Evolutionary conservation across 1,140 invertebrate genomes (phyloP).

Genomic region (Brachionus koreanus): DNA sequence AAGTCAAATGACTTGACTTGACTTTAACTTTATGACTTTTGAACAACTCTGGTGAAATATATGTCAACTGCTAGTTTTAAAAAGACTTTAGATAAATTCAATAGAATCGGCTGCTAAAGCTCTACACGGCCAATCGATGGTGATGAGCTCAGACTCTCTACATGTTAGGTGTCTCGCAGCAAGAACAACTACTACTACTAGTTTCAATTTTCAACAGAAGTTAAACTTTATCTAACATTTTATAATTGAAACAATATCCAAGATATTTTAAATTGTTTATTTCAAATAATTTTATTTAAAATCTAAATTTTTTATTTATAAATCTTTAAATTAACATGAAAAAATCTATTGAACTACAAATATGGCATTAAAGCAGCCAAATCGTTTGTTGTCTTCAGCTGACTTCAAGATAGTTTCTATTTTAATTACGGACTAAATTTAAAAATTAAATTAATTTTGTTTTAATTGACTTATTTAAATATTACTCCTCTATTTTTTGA

Average conservation of each 20-base stretch:
- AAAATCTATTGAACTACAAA: not conserved
- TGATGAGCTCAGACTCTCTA: too few relatives aligned
- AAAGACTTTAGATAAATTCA: too few relatives aligned
- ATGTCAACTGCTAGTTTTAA: too few relatives aligned
- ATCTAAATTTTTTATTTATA: not conserved
- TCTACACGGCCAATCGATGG: too few relatives aligned
- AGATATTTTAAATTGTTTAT: too few relatives aligned
- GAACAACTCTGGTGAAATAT: too few relatives aligned
- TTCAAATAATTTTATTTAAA: not conserved
- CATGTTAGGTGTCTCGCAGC: too few relatives aligned
- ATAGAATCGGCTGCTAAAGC: too few relatives aligned
- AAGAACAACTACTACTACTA: too few relatives aligned
- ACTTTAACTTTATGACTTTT: too few relatives aligned
- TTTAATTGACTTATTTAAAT: not conserved
- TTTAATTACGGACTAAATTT: not conserved
- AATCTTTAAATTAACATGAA: not conserved
- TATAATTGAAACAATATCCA: too few relatives aligned
- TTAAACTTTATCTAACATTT: not conserved
- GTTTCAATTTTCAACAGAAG: not conserved
- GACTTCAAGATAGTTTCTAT: constrained; percentile 14
- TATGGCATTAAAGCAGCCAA: not conserved
- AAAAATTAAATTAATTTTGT: not conserved
- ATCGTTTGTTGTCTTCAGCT: not conserved
- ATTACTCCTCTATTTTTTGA: constrained; percentile 16
- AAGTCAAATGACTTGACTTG: too few relatives aligned